phyloP scores from a whole-genome alignment of 2,797 vertebrate genomes.

The Labroides dimidiatus region DNA sequence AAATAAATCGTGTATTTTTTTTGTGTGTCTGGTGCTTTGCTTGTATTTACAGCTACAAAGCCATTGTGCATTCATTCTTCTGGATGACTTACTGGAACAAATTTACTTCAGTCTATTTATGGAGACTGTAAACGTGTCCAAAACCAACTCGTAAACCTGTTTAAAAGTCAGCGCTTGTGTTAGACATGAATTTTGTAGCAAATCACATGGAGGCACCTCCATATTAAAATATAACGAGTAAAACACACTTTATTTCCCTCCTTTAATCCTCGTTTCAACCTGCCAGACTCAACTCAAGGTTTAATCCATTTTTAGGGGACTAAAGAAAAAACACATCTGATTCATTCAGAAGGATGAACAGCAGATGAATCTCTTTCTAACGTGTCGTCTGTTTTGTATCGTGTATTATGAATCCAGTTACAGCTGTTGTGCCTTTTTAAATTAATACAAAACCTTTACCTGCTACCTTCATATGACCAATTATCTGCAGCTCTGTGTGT shows the following conservation, averaged over 20 bases:
- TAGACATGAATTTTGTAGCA: not conserved
- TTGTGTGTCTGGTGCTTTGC: not conserved
- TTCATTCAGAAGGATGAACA: conserved; percentile 7
- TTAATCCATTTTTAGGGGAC: conserved; percentile 29
- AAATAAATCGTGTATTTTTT: too few relatives aligned
- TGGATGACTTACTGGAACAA: not conserved
- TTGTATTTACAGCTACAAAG: too few relatives aligned
- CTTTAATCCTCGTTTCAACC: conserved; percentile 29
- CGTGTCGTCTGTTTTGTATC: not conserved
- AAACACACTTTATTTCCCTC: not conserved
- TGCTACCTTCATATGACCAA: not conserved
- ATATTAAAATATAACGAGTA: not conserved
- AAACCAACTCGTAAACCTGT: not conserved
- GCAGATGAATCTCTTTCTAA: not conserved
- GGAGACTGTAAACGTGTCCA: not conserved
- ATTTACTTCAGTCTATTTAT: not conserved
- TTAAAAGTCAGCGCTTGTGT: not conserved
- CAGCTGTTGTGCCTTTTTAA: not conserved
- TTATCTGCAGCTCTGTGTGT: not conserved
- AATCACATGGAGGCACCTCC: not conserved
- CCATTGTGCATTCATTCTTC: not conserved
- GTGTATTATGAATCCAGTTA: not conserved
- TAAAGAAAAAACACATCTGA: conserved; percentile 6
- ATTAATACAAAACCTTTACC: not conserved
- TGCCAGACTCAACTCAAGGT: conserved; percentile 11